These are phyloP conservation scores for Diarsia mendica DNA, from an alignment of 2,888 invertebrate species.

Conservation along the genomic window DNA sequence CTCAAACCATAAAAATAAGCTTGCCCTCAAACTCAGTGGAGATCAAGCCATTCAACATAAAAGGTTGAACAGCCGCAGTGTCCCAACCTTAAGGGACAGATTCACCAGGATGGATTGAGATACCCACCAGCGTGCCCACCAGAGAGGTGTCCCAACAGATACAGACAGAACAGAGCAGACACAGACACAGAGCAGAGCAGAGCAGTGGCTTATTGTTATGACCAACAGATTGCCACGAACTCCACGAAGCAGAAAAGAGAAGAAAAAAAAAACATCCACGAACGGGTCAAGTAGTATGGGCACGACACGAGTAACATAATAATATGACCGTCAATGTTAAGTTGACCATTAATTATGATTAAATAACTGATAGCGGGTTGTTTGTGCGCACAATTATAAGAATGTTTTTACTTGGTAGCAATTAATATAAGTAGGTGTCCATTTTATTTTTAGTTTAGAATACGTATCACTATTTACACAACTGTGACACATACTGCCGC, in stretches of 20 bases:
- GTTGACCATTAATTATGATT: neutral
- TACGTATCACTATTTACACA: too few species aligned
- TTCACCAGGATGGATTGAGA: neutral
- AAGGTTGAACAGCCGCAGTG: neutral
- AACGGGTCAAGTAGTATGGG: too few species aligned
- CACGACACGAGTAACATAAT: neutral
- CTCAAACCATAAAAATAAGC: too few species aligned
- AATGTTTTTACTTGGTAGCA: neutral
- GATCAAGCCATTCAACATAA: too few species aligned
- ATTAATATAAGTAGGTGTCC: neutral
- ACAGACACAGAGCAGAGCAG: too few species aligned
- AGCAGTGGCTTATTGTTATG: slow-evolving; percentile 5
- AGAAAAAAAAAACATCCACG: too few species aligned
- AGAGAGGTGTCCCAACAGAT: neutral
- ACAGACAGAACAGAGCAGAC: too few species aligned
- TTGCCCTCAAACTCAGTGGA: too few species aligned
- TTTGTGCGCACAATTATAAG: slow-evolving; percentile 4
- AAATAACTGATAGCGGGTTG: slow-evolving; percentile 6
- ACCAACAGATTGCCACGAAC: neutral
- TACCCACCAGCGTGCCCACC: neutral
- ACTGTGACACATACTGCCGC: too few species aligned
- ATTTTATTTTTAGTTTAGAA: neutral
- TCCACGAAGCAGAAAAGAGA: neutral
- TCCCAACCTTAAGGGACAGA: neutral
- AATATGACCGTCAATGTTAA: neutral